Evolutionary conservation across 2,113 vertebrate genomes (phyloP).

Genomic region (Blennius ocellaris): DNA sequence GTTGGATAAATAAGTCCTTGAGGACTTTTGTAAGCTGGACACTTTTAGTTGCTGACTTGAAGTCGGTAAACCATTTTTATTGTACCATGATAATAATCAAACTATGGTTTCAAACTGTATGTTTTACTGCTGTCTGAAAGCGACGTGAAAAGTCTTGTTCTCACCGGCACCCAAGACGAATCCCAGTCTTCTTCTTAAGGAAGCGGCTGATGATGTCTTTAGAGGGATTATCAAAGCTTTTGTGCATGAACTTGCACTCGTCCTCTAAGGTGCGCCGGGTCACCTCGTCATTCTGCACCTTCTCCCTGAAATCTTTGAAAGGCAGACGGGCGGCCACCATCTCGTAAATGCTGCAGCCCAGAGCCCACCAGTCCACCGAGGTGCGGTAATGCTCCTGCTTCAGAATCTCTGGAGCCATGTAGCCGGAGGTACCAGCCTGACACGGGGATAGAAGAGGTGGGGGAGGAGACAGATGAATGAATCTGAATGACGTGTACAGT

Average conservation of each 20-base stretch:
- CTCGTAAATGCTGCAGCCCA: slow-evolving; percentile 92
- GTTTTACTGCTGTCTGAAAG: not conserved
- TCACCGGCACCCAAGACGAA: slow-evolving; percentile 90
- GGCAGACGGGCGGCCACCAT: slow-evolving; percentile 90
- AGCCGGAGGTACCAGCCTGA: slow-evolving; percentile 91
- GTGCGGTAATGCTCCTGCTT: slow-evolving; percentile 86
- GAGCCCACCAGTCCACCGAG: slow-evolving; percentile 92
- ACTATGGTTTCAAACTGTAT: too few relatives aligned
- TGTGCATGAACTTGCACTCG: slow-evolving; percentile 85
- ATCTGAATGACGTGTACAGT: too few relatives aligned
- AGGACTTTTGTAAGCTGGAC: too few relatives aligned
- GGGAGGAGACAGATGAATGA: not conserved
- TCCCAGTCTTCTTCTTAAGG: slow-evolving; percentile 85
- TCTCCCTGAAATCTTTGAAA: slow-evolving; percentile 90
- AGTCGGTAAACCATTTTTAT: too few relatives aligned
- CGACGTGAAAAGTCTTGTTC: slow-evolving; percentile 8
- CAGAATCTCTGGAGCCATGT: slow-evolving; percentile 93
- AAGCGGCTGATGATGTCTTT: slow-evolving; percentile 87
- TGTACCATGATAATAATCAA: too few relatives aligned
- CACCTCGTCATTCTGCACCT: slow-evolving; percentile 87
- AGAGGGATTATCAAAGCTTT: slow-evolving; percentile 83
- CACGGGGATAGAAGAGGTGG: not conserved
- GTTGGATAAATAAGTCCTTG: not conserved
- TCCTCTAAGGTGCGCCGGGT: slow-evolving; percentile 88
- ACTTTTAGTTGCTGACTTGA: too few relatives aligned